A percentile compares a stretch with the other conserved stretches of the same genome.
These are phyloP conservation scores for Tinamus guttatus DNA, from an alignment of 2,113 vertebrate species.

Conservation along the genomic window DNA sequence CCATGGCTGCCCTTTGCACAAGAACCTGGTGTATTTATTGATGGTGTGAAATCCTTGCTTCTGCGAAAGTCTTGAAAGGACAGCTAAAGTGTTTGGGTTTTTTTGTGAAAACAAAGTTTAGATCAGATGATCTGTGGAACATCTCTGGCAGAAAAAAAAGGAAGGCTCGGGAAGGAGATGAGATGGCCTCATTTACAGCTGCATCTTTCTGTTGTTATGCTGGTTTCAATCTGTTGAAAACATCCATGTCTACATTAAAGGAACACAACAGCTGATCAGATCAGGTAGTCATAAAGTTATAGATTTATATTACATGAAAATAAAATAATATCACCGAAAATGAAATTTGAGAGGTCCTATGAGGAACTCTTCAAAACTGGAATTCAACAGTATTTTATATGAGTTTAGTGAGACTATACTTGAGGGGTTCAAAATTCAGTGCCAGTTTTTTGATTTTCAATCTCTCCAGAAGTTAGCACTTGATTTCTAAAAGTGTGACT, in stretches of 20 bases:
- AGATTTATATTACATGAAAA: neutral
- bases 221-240: neutral
- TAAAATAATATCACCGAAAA: neutral
- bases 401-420: neutral
- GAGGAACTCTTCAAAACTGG: neutral
- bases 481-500: neutral
- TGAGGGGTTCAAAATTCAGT: neutral
- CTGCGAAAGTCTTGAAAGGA: slow-evolving; percentile 56
- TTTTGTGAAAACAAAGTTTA: neutral
- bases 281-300: neutral
- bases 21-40: slow-evolving; percentile 35
- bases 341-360: neutral
- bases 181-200: neutral
- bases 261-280: neutral
- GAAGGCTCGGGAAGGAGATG: neutral
- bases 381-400: neutral
- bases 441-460: neutral
- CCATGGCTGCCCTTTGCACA: slow-evolving; percentile 65
- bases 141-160: neutral
- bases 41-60: slow-evolving; percentile 52
- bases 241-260: neutral
- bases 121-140: neutral
- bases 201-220: neutral
- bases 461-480: neutral
- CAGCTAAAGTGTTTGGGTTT: neutral